Base-by-base conservation (phyloP, 2,888 invertebrate genomes). In the Hecatera dysodea region DNA sequence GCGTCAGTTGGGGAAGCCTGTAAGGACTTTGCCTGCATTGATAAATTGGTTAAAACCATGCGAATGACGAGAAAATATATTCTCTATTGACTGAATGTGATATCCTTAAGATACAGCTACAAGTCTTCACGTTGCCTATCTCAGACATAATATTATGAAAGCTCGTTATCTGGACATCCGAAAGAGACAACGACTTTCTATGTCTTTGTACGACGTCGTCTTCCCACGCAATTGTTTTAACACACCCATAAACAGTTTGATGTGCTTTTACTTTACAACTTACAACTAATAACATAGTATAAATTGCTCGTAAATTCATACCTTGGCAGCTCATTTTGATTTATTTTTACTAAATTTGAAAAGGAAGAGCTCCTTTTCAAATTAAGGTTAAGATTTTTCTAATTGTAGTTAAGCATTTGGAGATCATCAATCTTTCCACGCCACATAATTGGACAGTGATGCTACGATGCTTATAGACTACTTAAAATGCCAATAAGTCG, bases 171-270 rank as follows among this genome's bases (percentile, higher is more conserved):
- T 87, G 85, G 80, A 81, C 81, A 78, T 77, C 80, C 81, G 72
- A 86, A 82, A 78, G 64, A 78, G 66, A 66, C 67, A 56, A 29
- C 70, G 53, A 76, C 87, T 86, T 87, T 87, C 87, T 85, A 82
- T 78, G 78, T 91, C 91, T 91, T 91, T 90, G 90, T 92, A 82
- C 82, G 72, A 86, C 81, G 83, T 74, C 83, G 76, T 88, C 91
- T 91, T 93, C 94, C 94, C 93, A 94, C 93, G 91, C 93, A 88
- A 89, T 90, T 90, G 90, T 92, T 89, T 88, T 89, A 82, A 83
- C 81, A 80, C 77, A 83, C 78, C 84, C 87, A 80, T 80, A 80
- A 69, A 73, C 68, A 73, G 65, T 69, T 66, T 72, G 72, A 76
- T 77, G 72, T 75, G 74, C 75, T 78, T 78, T 81, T 80, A 73